A percentile compares a stretch with the other conserved stretches of the same genome.
These are phyloP conservation scores for Pantelozetes paolii DNA, from an alignment of 2,888 invertebrate species.

Conservation along the genomic window DNA sequence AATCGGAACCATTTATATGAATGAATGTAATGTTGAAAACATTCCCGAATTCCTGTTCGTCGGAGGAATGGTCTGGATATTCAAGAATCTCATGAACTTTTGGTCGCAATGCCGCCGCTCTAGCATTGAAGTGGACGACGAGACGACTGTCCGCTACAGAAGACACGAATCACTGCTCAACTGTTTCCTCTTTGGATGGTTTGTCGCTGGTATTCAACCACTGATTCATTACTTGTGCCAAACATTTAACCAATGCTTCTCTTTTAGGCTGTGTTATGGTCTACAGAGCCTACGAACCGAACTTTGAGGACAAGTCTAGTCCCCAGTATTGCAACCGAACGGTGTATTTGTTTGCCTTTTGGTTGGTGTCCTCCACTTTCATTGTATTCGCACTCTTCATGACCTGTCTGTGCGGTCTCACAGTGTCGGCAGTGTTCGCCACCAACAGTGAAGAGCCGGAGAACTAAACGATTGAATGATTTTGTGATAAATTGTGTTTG, in stretches of 20 bases:
- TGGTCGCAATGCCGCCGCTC: conserved; percentile 58
- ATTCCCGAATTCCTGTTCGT: conserved; percentile 67
- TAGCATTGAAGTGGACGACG: conserved; percentile 4
- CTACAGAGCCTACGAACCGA: conserved; percentile 63
- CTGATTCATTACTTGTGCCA: not conserved
- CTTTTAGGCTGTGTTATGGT: conserved; percentile 65
- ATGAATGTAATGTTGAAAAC: conserved; percentile 64
- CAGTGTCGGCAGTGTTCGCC: conserved; percentile 56
- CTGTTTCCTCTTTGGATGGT: conserved; percentile 66
- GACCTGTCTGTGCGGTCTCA: conserved; percentile 59
- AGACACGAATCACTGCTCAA: conserved; percentile 53
- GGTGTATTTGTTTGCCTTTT: conserved; percentile 67
- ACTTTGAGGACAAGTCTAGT: conserved; percentile 55
- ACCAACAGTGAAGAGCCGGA: conserved; percentile 14
- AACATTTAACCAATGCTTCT: not conserved
- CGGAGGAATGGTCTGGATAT: conserved; percentile 63
- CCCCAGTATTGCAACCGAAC: conserved; percentile 62
- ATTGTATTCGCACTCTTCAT: conserved; percentile 59
- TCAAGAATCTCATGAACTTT: conserved; percentile 62
- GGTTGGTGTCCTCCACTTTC: conserved; percentile 64
- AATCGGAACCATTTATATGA: conserved; percentile 62
- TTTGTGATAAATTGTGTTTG: conserved; percentile 5
- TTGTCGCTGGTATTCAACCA: conserved; percentile 61
- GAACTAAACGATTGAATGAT: not conserved
- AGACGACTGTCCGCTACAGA: not conserved